Evolutionary conservation across 1,140 invertebrate species (phyloP), one percentile per base, ranked within the genome.

Genomic region (Cherax quadricarinatus): DNA sequence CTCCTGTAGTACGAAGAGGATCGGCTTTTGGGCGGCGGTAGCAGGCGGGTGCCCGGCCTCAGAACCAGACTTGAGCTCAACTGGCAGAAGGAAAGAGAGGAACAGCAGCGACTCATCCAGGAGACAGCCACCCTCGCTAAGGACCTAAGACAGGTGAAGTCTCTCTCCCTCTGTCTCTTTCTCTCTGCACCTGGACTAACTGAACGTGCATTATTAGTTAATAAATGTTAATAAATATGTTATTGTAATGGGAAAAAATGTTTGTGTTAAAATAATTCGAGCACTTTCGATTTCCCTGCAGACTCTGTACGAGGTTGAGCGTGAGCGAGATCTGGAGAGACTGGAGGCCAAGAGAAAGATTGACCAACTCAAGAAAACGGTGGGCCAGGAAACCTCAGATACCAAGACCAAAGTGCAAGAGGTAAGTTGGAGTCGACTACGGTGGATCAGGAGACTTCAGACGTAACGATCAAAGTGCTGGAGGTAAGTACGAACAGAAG

Each of bases 41-140:
- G 98, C 88, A 97, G 97, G 0, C 97, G 98, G 94, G 97, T 98
- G 93, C 97, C 97, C 6, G 98, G 98, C 48, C 95, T 98, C 81
- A 97, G 97, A 94, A 98, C 98, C 1, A 96, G 98, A 70, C 97
- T 99, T 96, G 98, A 99, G 94, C 95, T 99, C 18, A 98, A 98
- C 1, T 99, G 98, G 98, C 98, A 99, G 94, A 99, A 99, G 94
- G 98, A 99, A 95, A 96, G 98, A 86, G 97, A 98, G 94, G 98
- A 99, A 94, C 98, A 99, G 94, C 98, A 98, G 94, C 96, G 98
- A 12, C 95, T 99, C 41, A 95, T 99, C 6, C 97, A 98, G 94
- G 98, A 99, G 95, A 98, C 98, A 0, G 98, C 98, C 85, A 98
- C 97, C 0, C 96, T 99, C 79, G 98, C 98, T 1, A 96, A 98